Percentiles rank a stretch among this genome's conserved stretches.
Conservation (phyloP, 2,113 vertebrate species). For the Camelus dromedarius region DNA sequence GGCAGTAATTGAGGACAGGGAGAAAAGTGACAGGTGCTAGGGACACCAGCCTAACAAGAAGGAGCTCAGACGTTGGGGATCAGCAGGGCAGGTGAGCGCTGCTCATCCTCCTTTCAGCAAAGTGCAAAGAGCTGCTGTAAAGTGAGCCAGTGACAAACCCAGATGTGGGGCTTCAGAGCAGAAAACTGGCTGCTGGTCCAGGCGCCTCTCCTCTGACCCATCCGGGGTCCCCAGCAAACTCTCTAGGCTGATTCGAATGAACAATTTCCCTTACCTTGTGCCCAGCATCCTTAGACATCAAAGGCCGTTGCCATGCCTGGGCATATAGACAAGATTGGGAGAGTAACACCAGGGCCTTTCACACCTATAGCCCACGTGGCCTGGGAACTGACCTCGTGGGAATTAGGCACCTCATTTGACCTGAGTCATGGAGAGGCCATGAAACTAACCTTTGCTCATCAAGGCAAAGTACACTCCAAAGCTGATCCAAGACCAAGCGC, state of each 20-base stretch:
- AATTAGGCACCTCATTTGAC: background rate
- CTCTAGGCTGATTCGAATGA: background rate
- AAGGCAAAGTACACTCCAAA: background rate
- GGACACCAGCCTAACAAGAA: background rate
- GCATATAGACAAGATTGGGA: background rate
- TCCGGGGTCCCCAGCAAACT: background rate
- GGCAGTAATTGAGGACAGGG: background rate
- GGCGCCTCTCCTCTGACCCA: background rate
- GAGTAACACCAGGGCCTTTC: background rate
- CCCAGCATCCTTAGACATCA: background rate
- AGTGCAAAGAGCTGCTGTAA: background rate
- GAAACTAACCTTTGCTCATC: background rate
- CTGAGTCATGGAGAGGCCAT: background rate
- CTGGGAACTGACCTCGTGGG: background rate
- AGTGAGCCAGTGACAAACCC: accelerated
- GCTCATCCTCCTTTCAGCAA: background rate
- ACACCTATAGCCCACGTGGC: background rate
- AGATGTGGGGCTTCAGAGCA: background rate
- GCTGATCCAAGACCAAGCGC: background rate
- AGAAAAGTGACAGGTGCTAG: slow-evolving; percentile 50
- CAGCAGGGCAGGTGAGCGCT: background rate
- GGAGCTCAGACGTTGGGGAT: background rate
- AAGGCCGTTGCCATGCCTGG: background rate
- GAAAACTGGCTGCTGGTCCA: background rate
- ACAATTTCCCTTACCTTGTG: background rate